Conservation (phyloP, 1,140 invertebrate genomes). For the Anastrepha obliqua region DNA sequence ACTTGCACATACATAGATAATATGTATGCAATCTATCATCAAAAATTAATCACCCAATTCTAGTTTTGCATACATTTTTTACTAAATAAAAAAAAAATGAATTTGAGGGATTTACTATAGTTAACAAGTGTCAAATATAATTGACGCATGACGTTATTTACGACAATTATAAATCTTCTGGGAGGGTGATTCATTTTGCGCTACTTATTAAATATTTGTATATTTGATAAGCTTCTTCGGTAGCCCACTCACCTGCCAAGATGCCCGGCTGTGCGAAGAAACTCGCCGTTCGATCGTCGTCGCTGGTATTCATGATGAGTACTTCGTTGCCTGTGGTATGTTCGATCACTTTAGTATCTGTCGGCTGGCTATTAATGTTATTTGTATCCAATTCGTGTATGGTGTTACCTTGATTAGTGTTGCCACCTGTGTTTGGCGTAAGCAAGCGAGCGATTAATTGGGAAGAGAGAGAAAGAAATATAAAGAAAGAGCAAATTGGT, state of each 20-base stretch:
- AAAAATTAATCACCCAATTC: too few species aligned
- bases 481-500: background rate
- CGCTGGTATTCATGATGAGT: conserved; percentile 86
- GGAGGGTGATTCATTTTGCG: too few species aligned
- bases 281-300: conserved; percentile 87
- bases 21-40: too few species aligned
- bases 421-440: conserved; percentile 58
- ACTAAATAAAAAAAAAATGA: too few species aligned
- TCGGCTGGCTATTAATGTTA: conserved; percentile 69
- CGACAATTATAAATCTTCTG: too few species aligned
- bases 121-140: too few species aligned
- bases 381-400: conserved; percentile 70
- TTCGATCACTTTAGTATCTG: conserved; percentile 67
- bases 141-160: too few species aligned
- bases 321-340: conserved; percentile 77
- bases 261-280: conserved; percentile 97
- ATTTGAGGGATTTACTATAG: too few species aligned
- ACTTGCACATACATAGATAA: too few species aligned
- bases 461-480: background rate
- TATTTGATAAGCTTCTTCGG: too few species aligned
- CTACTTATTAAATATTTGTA: too few species aligned
- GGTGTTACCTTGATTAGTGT: conserved; percentile 60
- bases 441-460: background rate
- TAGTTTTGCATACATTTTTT: too few species aligned
- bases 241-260: conserved; percentile 84